Evolutionary conservation across 2,797 vertebrate species (phyloP).

Genomic region (Mus minutoides): DNA sequence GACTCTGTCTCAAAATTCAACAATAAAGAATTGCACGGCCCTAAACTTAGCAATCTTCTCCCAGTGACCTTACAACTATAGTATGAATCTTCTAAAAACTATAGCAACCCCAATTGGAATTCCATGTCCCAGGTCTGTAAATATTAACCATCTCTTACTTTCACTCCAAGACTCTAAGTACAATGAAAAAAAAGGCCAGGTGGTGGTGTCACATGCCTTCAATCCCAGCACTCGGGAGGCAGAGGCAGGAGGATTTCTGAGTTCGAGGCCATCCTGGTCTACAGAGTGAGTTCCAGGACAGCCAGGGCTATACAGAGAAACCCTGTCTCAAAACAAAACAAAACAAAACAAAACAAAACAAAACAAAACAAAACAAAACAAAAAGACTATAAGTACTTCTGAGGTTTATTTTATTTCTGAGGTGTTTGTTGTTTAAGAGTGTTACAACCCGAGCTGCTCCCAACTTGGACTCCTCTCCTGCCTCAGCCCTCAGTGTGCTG

Average conservation of each 20-base stretch:
- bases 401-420: background rate
- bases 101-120: background rate
- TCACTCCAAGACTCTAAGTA: background rate
- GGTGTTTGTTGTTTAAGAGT: background rate
- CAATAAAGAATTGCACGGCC: background rate
- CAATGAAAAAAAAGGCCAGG: too few species aligned
- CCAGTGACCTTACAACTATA: background rate
- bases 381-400: background rate
- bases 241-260: too few species aligned
- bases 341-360: too few species aligned
- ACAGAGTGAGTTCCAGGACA: too few species aligned
- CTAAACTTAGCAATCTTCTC: background rate
- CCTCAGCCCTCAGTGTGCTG: background rate
- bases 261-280: too few species aligned
- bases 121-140: background rate
- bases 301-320: too few species aligned
- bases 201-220: too few species aligned
- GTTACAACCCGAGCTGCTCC: background rate
- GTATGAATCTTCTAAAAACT: background rate
- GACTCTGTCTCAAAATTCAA: background rate
- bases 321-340: too few species aligned
- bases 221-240: too few species aligned
- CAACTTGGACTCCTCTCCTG: background rate
- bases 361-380: too few species aligned
- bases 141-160: background rate